These are phyloP conservation scores for Rhea pennata DNA, from an alignment of 2,113 vertebrate genomes.

Conservation along the genomic window DNA sequence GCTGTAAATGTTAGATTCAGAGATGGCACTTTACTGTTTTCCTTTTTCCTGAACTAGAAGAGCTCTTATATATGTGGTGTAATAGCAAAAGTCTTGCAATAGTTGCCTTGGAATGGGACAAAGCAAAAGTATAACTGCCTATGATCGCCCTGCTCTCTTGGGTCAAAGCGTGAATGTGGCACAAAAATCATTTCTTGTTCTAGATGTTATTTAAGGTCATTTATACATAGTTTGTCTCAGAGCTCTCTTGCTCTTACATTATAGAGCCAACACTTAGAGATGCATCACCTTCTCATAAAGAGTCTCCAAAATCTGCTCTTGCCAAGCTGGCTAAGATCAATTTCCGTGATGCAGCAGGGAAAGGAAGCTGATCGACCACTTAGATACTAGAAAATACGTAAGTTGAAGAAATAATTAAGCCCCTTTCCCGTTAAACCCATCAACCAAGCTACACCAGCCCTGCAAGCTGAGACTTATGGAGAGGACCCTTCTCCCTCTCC, in stretches of 20 bases:
- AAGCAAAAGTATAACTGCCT: not conserved
- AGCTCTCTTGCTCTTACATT: not conserved
- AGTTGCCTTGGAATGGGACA: not conserved
- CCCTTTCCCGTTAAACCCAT: constrained; percentile 39
- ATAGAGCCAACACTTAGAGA: not conserved
- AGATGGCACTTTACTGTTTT: not conserved
- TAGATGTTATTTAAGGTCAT: not conserved
- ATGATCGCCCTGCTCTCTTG: not conserved
- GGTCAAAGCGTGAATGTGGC: not conserved
- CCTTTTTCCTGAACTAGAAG: not conserved
- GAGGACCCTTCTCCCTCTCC: not conserved
- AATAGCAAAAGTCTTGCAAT: not conserved
- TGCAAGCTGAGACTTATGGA: not conserved
- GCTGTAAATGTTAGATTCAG: not conserved
- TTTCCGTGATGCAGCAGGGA: not conserved
- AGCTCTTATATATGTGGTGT: accelerated
- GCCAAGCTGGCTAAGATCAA: not conserved
- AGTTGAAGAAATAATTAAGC: constrained; percentile 20
- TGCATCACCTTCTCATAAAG: not conserved
- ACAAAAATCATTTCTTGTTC: not conserved
- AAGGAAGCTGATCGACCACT: constrained; percentile 22
- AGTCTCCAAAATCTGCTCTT: not conserved
- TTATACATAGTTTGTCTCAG: not conserved
- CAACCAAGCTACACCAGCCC: constrained; percentile 10
- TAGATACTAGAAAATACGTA: not conserved